Conservation (phyloP, 2,888 invertebrate genomes). For the Drosophila flavopinicola region DNA sequence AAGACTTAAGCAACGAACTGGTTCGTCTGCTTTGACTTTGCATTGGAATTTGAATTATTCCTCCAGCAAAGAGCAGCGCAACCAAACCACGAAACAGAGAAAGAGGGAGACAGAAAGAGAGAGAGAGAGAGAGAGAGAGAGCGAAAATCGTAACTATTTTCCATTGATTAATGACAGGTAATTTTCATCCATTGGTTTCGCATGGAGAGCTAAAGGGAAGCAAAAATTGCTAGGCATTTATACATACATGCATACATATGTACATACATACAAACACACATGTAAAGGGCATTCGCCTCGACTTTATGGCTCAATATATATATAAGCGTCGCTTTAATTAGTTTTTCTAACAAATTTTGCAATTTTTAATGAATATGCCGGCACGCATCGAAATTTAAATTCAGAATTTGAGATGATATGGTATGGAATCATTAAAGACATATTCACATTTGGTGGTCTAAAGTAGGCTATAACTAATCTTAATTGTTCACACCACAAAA, state of each 20-base stretch:
- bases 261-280: not conserved
- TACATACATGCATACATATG: not conserved
- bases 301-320: constrained; percentile 69
- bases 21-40: constrained; percentile 50
- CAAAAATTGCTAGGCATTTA: not conserved
- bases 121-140: constrained; percentile 10
- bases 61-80: constrained; percentile 14
- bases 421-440: constrained; percentile 57
- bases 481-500: not conserved
- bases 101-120: constrained; percentile 1
- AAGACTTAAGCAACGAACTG: constrained; percentile 70
- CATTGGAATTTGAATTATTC: constrained; percentile 67
- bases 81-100: constrained; percentile 10
- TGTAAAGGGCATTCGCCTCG: constrained; percentile 53
- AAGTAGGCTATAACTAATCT: constrained; percentile 52
- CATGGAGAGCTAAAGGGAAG: constrained; percentile 12
- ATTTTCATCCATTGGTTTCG: constrained; percentile 50
- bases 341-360: constrained; percentile 52
- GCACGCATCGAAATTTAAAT: constrained; percentile 53
- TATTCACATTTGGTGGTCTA: constrained; percentile 33
- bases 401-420: constrained; percentile 54
- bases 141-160: constrained; percentile 54
- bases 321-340: constrained; percentile 68
- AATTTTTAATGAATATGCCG: constrained; percentile 59
- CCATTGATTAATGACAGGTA: constrained; percentile 68